Percentiles rank a stretch among this genome's conserved stretches.
These are phyloP conservation scores for Phrynocephalus versicolor DNA, from an alignment of 2,113 vertebrate species.

Conservation along the genomic window DNA sequence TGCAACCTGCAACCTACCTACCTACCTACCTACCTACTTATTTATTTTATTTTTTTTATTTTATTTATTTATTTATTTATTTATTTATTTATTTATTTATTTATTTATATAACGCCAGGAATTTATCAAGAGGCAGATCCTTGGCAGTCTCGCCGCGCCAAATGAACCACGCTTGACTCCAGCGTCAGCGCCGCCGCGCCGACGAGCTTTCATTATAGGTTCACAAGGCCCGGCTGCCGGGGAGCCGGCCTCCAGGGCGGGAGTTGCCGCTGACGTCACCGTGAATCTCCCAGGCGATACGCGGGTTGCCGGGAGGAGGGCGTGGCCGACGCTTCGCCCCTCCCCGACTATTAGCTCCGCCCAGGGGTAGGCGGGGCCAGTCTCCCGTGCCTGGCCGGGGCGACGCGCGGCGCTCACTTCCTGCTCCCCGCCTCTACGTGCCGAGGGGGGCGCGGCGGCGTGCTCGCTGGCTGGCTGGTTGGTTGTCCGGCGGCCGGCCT, in stretches of 20 bases:
- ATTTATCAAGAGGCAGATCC: background rate
- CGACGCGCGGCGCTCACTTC: conserved; percentile 29
- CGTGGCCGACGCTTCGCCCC: background rate
- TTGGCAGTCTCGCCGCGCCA: too few relatives aligned
- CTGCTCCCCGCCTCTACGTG: conserved; percentile 35
- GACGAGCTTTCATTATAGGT: background rate
- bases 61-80: too few relatives aligned
- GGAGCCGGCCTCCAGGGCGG: background rate
- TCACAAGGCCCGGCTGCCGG: background rate
- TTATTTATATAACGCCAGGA: too few relatives aligned
- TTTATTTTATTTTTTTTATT: too few relatives aligned
- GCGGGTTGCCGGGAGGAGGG: background rate
- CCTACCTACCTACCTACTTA: too few relatives aligned
- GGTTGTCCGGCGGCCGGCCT: too few relatives aligned
- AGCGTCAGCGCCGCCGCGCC: too few relatives aligned
- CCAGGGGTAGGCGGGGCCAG: background rate
- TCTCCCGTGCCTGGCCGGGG: background rate
- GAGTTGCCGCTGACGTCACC: background rate
- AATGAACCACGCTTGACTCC: too few relatives aligned
- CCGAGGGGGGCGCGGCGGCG: conserved; percentile 38
- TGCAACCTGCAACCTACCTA: too few relatives aligned
- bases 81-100: too few relatives aligned
- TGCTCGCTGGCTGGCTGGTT: background rate
- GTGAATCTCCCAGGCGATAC: background rate
- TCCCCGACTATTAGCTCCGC: conserved; percentile 14